Base-by-base conservation (phyloP, 2,888 invertebrate genomes). In the Entomobrya multifasciata region DNA sequence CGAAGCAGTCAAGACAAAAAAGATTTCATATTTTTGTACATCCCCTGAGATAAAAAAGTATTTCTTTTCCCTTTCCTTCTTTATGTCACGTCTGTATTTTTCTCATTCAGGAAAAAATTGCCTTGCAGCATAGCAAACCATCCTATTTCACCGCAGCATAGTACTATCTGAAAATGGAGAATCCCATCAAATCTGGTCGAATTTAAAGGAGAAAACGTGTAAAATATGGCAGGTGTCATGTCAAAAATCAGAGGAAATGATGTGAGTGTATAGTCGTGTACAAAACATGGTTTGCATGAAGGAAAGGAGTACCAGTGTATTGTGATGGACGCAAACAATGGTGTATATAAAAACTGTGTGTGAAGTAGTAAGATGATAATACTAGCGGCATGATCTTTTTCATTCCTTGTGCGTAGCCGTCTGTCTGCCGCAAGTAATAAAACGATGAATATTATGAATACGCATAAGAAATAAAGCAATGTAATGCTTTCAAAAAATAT, bases 161-260 rank as follows among this genome's bases (percentile, higher is more conserved):
- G 15, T 36, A 15, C 49, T 47, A 70, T 70, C 81, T 81, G 44
- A 20, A 83, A 57, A 65, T 76, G 76, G 36, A 52, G 65, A 83
- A 62, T 83, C 65, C 65, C 52, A 76, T 74, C 83, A 74, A 76
- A 83, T 84, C 77, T 84, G 55, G 84, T 27, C 30, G 84, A 84
- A 84, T 84, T 84, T 84, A 84, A 84, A 84, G 47, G 84, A 84
- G 84, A 84, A 83, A 84, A 77, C 84, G 67, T 77, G 84, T 84
- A 84, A 84, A 84, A 84, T 84, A 84, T 84, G 84, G 84, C 84
- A 84, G 84, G 84, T 84, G 84, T 84, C 84, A 84, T 84, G 84
- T 84, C 84, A 84, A 67, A n/a, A 84, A 84, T 84, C 84, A 84
- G 76, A 65, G 36, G 44, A 77, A 55, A 65, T 67, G 83, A 72